phyloP scores from a whole-genome alignment of 2,797 vertebrate species.

The Macrochelys suwanniensis region DNA sequence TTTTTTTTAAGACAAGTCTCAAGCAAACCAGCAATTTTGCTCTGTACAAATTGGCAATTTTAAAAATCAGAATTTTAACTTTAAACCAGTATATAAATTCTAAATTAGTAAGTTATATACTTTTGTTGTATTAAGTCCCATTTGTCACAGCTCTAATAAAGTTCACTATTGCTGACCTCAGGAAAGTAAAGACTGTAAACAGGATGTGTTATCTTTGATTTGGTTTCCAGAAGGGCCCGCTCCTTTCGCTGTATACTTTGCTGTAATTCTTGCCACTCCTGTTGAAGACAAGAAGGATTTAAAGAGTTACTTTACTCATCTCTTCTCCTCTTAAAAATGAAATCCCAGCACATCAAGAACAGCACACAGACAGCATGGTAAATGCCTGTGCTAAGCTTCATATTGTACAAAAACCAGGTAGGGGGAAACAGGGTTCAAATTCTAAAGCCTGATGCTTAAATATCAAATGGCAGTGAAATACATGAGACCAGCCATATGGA shows the following conservation, averaged over 20 bases:
- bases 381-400: neutral
- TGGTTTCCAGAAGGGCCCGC: slow-evolving; percentile 96
- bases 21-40: neutral
- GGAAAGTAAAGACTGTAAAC: slow-evolving; percentile 97
- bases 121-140: neutral
- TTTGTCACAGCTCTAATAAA: neutral
- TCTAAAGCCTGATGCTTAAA: neutral
- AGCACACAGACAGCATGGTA: neutral
- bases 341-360: neutral
- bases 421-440: neutral
- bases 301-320: neutral
- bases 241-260: slow-evolving; percentile 98
- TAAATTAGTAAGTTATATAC: neutral
- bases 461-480: neutral
- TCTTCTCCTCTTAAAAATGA: neutral
- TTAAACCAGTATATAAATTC: neutral
- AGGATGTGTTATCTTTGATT: slow-evolving; percentile 98
- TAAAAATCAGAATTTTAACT: neutral
- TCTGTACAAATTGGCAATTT: neutral
- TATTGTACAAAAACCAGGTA: neutral
- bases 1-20: neutral
- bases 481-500: neutral
- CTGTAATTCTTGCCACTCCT: slow-evolving; percentile 99
- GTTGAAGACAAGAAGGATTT: slow-evolving; percentile 47
- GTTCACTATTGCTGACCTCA: slow-evolving; percentile 82